Evolutionary conservation across 2,113 vertebrate genomes (phyloP), one percentile per base, ranked within the genome.

Genomic region (Ginglymostoma cirratum): DNA sequence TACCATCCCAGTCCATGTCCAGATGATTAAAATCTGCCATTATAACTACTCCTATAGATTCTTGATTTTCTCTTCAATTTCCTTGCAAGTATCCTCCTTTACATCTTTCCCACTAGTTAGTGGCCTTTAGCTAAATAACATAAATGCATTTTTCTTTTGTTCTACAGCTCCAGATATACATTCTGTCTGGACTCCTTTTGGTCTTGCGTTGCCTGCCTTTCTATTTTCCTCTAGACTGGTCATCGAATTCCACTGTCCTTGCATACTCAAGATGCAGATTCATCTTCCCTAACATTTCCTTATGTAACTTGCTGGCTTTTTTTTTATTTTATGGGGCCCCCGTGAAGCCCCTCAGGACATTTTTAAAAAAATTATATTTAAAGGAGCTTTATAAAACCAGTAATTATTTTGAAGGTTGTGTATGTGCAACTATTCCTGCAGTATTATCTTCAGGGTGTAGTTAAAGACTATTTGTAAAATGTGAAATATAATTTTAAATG

Each of bases 401-500:
- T 76, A 34, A 12, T 34, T 14, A 76, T n/a, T n/a, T 76, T 76
- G 0, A 12, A 12, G 6, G 61, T 92, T 61, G 55, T 0, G 86
- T 15, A 61, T 65, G 14, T 61, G 27, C 52, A 65, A 52, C 12
- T 15, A 55, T 61, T 93, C 6, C 2, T 67, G 5, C 19, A 87
- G 45, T 87, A 87, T 27, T 52, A 55, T 90, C 34, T 87, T 65
- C 5, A 65, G 24, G 24, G 48, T 96, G 87, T 96, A 96, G 96
- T 55, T 83, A 30, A 80, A 94, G 15, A 42, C 27, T 38, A 2
- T 8, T 83, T 70, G 30, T 1, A 17, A 70, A 42, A 30, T 14
- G 1, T 72, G 6, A 48, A 55, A 48, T 19, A 1, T 72, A 70
- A 72, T 95, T 45, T 76, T 55, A 95, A 38, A 24, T 72, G 12